A percentile compares a stretch with the other conserved stretches of the same genome.
These are phyloP conservation scores for Peribatodes rhomboidaria DNA, from an alignment of 2,888 invertebrate genomes.

Conservation along the genomic window DNA sequence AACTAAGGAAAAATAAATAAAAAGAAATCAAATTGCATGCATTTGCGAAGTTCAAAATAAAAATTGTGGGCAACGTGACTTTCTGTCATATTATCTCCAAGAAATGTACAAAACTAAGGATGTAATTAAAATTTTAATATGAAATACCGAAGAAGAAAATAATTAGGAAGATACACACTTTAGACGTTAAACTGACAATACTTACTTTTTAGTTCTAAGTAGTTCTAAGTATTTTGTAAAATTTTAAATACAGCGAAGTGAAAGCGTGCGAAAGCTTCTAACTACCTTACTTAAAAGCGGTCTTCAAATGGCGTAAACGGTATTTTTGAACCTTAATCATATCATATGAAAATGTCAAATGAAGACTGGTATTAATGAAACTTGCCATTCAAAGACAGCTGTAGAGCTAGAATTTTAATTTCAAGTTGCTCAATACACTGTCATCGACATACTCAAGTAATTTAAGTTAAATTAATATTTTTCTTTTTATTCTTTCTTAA, in stretches of 20 bases:
- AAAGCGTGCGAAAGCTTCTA: conserved; percentile 72
- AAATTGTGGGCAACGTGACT: conserved; percentile 9
- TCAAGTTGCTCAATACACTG: not conserved
- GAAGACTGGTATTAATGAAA: not conserved
- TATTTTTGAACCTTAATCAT: not conserved
- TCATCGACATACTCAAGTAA: not conserved
- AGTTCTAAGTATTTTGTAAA: not conserved
- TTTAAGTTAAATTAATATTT: too few species aligned
- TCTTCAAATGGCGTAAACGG: conserved; percentile 41
- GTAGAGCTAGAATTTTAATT: conserved; percentile 3
- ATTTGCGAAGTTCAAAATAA: conserved; percentile 17
- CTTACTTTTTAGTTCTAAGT: conserved; percentile 3
- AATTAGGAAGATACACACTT: not conserved
- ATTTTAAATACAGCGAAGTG: conserved; percentile 55
- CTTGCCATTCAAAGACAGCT: not conserved
- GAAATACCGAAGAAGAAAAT: conserved; percentile 23
- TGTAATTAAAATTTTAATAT: conserved; percentile 3
- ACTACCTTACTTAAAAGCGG: conserved; percentile 28
- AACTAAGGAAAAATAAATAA: conserved; percentile 29
- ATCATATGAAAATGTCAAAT: not conserved
- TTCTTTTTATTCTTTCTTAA: too few species aligned
- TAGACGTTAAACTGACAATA: not conserved
- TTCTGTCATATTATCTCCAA: conserved; percentile 21
- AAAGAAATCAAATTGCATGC: conserved; percentile 24
- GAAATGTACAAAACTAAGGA: conserved; percentile 2